phyloP scores from a whole-genome alignment of 2,888 invertebrate species.

The Ormyrus nitidulus region DNA sequence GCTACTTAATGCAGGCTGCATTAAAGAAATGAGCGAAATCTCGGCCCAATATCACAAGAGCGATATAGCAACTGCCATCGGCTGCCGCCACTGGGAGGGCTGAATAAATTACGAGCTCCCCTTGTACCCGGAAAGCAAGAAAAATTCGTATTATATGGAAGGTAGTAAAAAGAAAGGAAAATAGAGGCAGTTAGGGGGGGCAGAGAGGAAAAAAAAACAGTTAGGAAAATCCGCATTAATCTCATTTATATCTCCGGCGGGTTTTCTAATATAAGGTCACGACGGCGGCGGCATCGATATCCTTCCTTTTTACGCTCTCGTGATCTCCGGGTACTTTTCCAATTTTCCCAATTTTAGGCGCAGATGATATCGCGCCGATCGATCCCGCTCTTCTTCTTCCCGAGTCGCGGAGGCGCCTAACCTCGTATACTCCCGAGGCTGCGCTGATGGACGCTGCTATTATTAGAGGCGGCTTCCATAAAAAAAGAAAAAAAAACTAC shows the following conservation, averaged over 20 bases:
- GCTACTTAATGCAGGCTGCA: too few species aligned
- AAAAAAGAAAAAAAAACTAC: neutral
- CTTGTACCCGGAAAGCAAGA: neutral
- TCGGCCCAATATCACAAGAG: too few species aligned
- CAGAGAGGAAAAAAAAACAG: neutral
- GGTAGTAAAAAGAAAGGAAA: neutral
- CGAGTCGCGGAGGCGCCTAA: neutral
- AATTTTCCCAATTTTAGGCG: conserved; percentile 51
- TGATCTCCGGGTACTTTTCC: conserved; percentile 45
- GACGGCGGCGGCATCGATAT: neutral
- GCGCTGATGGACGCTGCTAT: conserved; percentile 41
- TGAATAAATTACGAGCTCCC: too few species aligned
- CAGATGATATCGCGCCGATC: conserved; percentile 47
- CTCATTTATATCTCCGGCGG: conserved; percentile 26
- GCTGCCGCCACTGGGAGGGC: too few species aligned
- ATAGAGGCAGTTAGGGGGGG: neutral
- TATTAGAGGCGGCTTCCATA: conserved; percentile 23
- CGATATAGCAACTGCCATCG: too few species aligned
- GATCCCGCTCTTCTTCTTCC: conserved; percentile 14
- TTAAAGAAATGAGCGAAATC: too few species aligned
- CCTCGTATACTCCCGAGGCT: neutral
- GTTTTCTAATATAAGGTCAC: conserved; percentile 5
- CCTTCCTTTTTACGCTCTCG: conserved; percentile 20
- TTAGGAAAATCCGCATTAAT: conserved; percentile 12
- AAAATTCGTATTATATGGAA: neutral